A percentile compares a stretch with the other conserved stretches of the same genome.
Evolutionary conservation across 2,888 invertebrate genomes (phyloP).

Genomic region (Ectemnius lituratus): DNA sequence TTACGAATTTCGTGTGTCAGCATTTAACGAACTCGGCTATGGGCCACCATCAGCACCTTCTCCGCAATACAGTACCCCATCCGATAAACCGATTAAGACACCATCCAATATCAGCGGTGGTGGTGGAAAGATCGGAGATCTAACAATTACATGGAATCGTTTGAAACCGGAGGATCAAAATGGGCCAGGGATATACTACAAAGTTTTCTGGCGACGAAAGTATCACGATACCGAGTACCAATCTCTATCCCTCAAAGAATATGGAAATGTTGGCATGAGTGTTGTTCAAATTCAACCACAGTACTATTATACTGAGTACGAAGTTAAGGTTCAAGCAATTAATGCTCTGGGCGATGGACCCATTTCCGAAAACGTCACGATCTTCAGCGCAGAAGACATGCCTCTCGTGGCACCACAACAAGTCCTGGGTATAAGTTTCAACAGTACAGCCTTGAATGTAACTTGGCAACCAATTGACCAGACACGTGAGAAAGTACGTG

Average conservation of each 20-base stretch:
- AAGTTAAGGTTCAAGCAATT: slow-evolving; percentile 91
- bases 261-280: slow-evolving; percentile 87
- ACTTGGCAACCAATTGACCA: slow-evolving; percentile 94
- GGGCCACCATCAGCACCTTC: slow-evolving; percentile 91
- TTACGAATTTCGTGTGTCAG: slow-evolving; percentile 93
- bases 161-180: slow-evolving; percentile 89
- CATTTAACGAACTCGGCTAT: slow-evolving; percentile 91
- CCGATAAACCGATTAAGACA: slow-evolving; percentile 87
- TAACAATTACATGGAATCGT: slow-evolving; percentile 94
- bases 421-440: slow-evolving; percentile 88
- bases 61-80: slow-evolving; percentile 90
- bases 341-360: slow-evolving; percentile 91
- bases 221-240: slow-evolving; percentile 88
- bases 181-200: slow-evolving; percentile 93
- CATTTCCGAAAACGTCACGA: slow-evolving; percentile 85
- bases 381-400: slow-evolving; percentile 95
- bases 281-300: slow-evolving; percentile 87
- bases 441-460: slow-evolving; percentile 95
- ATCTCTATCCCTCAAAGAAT: slow-evolving; percentile 83
- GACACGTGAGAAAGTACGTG: slow-evolving; percentile 90
- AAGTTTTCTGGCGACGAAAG: slow-evolving; percentile 91
- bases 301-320: slow-evolving; percentile 90
- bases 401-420: slow-evolving; percentile 91
- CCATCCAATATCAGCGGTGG: slow-evolving; percentile 93
- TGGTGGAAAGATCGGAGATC: slow-evolving; percentile 96